These are phyloP conservation scores for Chamaea fasciata DNA, from an alignment of 2,113 vertebrate species.

Conservation along the genomic window DNA sequence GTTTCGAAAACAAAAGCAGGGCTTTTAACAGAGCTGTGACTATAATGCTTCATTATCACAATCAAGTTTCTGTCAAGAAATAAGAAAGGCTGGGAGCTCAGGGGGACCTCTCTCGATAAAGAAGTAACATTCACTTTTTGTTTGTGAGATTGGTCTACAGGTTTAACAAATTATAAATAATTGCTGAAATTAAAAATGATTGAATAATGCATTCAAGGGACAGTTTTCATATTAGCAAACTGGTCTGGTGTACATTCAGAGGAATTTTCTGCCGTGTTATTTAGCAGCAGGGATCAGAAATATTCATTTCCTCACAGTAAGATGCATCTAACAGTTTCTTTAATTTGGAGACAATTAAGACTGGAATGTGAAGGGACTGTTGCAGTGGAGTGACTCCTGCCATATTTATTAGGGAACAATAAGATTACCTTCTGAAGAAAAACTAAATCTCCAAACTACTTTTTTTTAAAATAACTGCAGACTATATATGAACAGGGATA, in stretches of 20 bases:
- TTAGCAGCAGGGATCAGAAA: slow-evolving; percentile 59
- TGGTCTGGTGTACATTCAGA: slow-evolving; percentile 14
- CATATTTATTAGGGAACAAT: slow-evolving; percentile 32
- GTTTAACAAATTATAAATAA: slow-evolving; percentile 52
- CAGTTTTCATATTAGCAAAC: slow-evolving; percentile 31
- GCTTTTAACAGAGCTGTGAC: not conserved
- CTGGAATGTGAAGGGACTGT: slow-evolving; percentile 26
- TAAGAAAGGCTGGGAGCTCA: not conserved
- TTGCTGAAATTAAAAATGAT: slow-evolving; percentile 32
- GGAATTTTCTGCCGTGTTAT: slow-evolving; percentile 30
- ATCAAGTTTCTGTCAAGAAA: slow-evolving; percentile 20
- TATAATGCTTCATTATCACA: not conserved
- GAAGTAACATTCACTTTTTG: slow-evolving; percentile 9
- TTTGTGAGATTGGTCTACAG: slow-evolving; percentile 1
- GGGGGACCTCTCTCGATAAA: not conserved
- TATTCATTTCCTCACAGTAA: slow-evolving; percentile 48
- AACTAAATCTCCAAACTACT: slow-evolving; percentile 55
- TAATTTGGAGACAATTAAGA: slow-evolving; percentile 63
- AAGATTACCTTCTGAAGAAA: slow-evolving; percentile 50
- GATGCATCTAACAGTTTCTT: slow-evolving; percentile 50
- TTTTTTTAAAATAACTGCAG: slow-evolving; percentile 56
- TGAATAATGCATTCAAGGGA: slow-evolving; percentile 33
- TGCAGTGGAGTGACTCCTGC: slow-evolving; percentile 36
- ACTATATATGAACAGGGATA: slow-evolving; percentile 28
- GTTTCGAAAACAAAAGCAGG: not conserved